phyloP scores from a whole-genome alignment of 2,888 invertebrate species.

The Torymus tubicola region DNA sequence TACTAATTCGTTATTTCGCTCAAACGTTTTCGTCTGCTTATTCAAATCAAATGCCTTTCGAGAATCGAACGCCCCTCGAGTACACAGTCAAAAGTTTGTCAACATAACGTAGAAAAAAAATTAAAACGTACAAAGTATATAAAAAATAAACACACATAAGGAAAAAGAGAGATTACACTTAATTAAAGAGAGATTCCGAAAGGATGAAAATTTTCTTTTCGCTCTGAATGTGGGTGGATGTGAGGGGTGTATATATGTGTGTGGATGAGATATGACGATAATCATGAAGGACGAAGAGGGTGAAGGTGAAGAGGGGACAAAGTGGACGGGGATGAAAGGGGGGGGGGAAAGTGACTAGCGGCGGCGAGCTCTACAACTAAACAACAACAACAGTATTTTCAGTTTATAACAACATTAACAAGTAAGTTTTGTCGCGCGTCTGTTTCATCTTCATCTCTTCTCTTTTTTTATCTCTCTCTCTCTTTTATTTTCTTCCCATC shows the following conservation, averaged over 20 bases:
- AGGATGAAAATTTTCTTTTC: conserved; percentile 43
- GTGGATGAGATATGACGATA: conserved; percentile 27
- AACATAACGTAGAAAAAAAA: conserved; percentile 55
- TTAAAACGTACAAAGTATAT: conserved; percentile 55
- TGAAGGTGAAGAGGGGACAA: conserved; percentile 4
- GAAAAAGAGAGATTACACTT: conserved; percentile 51
- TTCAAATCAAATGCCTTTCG: conserved; percentile 43
- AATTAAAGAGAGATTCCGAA: conserved; percentile 46
- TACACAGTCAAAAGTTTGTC: conserved; percentile 57
- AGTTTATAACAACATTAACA: conserved; percentile 77
- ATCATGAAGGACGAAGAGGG: conserved; percentile 31
- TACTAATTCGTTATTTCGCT: conserved; percentile 37
- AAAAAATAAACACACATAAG: conserved; percentile 46
- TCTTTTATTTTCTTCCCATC: conserved; percentile 26
- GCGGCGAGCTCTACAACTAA: conserved; percentile 77
- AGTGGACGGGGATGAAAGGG: conserved; percentile 37
- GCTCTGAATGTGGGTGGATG: conserved; percentile 20
- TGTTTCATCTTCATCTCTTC: conserved; percentile 53
- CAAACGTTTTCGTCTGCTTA: conserved; percentile 25
- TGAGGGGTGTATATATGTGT: too few relatives aligned
- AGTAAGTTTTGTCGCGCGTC: conserved; percentile 71
- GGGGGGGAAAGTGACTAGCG: conserved; percentile 74
- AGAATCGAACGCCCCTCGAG: conserved; percentile 56
- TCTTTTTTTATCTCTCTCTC: conserved; percentile 46
- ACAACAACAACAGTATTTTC: conserved; percentile 77